Conservation (phyloP, 2,797 vertebrate genomes). For the Cyclopterus lumpus region DNA sequence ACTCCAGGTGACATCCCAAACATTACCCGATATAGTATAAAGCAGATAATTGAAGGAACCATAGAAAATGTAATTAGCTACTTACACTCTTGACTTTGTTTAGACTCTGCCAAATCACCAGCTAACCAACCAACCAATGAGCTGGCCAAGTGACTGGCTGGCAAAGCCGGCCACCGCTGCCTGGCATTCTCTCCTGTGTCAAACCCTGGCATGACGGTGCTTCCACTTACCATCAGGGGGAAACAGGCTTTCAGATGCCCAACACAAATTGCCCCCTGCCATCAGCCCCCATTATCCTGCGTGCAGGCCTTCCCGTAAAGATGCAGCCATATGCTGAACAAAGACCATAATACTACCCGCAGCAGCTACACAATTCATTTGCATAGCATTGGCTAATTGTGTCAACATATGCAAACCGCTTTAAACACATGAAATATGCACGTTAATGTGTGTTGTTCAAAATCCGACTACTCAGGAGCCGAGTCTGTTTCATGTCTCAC, state of each 20-base stretch:
- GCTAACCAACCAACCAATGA: conserved; percentile 9
- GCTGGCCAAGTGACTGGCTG: conserved; percentile 20
- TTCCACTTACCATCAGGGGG: conserved; percentile 1
- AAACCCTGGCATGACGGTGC: conserved; percentile 22
- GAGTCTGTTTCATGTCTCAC: background rate
- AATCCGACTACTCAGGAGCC: background rate
- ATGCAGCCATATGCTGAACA: conserved; percentile 56
- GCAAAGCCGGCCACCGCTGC: conserved; percentile 10
- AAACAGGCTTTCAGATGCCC: conserved; percentile 35
- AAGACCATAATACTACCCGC: conserved; percentile 20
- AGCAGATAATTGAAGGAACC: conserved; percentile 4
- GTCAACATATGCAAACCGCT: conserved; percentile 51
- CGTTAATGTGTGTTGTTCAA: conserved; percentile 13
- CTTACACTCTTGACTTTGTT: conserved; percentile 14
- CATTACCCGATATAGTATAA: background rate
- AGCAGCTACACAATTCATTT: conserved; percentile 41
- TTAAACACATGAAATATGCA: conserved; percentile 32
- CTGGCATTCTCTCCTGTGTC: conserved; percentile 27
- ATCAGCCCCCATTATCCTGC: conserved; percentile 47
- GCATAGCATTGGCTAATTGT: conserved; percentile 46
- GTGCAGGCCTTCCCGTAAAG: conserved; percentile 29
- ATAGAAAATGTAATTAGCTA: conserved; percentile 8
- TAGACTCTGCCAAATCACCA: conserved; percentile 26
- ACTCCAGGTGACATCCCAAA: background rate
- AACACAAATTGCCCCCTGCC: conserved; percentile 61